A percentile compares a stretch with the other conserved stretches of the same genome.
These are phyloP conservation scores for Caenorhabditis drosophilae DNA, from an alignment of 2,888 invertebrate genomes.

Conservation along the genomic window DNA sequence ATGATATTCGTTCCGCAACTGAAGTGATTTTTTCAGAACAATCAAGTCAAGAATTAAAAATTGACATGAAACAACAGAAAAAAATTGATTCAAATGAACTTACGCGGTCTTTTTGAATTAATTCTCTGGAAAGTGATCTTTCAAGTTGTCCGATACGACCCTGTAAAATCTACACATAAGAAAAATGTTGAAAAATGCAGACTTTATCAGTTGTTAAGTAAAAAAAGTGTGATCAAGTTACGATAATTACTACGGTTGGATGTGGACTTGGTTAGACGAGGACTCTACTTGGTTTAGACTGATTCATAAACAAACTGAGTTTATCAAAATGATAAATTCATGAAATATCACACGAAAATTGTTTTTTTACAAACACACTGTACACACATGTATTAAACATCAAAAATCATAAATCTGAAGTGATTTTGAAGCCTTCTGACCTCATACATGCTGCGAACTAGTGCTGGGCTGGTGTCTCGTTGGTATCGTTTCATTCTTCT, in stretches of 20 bases:
- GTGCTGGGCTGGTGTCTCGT: slow-evolving; percentile 43
- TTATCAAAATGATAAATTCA: too few relatives aligned
- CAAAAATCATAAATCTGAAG: too few relatives aligned
- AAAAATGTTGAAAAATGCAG: too few relatives aligned
- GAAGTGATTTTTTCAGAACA: slow-evolving; percentile 32
- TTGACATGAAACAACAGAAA: slow-evolving; percentile 1
- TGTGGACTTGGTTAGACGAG: neutral
- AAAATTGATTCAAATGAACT: too few relatives aligned
- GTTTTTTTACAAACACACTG: too few relatives aligned
- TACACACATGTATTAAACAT: too few relatives aligned
- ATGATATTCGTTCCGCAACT: slow-evolving; percentile 66
- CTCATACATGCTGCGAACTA: slow-evolving; percentile 62
- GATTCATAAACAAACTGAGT: too few relatives aligned
- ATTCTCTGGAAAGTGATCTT: slow-evolving; percentile 67
- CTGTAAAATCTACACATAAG: slow-evolving; percentile 48
- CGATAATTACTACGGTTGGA: slow-evolving; percentile 28
- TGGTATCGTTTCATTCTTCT: slow-evolving; percentile 50
- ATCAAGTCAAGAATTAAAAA: slow-evolving; percentile 1
- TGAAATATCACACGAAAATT: too few relatives aligned
- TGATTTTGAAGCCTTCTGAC: slow-evolving; percentile 32
- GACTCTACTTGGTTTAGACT: too few relatives aligned
- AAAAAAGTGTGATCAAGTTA: too few relatives aligned
- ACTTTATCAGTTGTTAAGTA: too few relatives aligned
- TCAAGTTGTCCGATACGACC: slow-evolving; percentile 66
- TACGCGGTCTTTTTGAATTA: slow-evolving; percentile 65